Percentiles rank a stretch among this genome's conserved stretches.
Conservation (phyloP, 2,888 invertebrate genomes). For the Platypus cylindrus region DNA sequence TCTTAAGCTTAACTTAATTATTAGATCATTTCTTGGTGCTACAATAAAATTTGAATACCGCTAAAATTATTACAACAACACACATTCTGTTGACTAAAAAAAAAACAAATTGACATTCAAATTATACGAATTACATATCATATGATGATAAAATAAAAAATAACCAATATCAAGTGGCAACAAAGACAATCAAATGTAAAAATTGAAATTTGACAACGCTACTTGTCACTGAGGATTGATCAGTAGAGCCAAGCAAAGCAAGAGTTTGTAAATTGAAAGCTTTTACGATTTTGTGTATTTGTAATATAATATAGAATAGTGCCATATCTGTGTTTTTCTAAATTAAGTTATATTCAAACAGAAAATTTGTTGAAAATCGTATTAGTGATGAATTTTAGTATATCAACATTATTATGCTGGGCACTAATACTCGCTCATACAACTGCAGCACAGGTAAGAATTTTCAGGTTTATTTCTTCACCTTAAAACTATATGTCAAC, state of each 20-base stretch:
- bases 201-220: constrained; percentile 11
- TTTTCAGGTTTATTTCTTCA: constrained; percentile 13
- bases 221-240: constrained; percentile 25
- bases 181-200: constrained; percentile 2
- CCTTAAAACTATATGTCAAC: too few relatives aligned
- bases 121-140: too few relatives aligned
- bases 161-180: too few relatives aligned
- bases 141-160: too few relatives aligned
- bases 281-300: constrained; percentile 30
- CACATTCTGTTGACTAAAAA: too few relatives aligned
- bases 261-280: constrained; percentile 29
- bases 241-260: constrained; percentile 26
- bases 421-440: constrained; percentile 61
- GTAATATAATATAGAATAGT: too few relatives aligned
- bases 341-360: constrained; percentile 27
- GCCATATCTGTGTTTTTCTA: constrained; percentile 32
- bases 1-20: too few relatives aligned
- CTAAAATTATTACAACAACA: too few relatives aligned
- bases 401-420: constrained; percentile 59
- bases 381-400: constrained; percentile 62
- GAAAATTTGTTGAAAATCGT: constrained; percentile 19
- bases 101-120: too few relatives aligned
- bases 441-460: constrained; percentile 63
- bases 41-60: too few relatives aligned
- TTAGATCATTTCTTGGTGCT: too few relatives aligned